Evolutionary conservation across 2,888 invertebrate species (phyloP), one percentile per base, ranked within the genome.

Genomic region (Drosophila nr. fundita): DNA sequence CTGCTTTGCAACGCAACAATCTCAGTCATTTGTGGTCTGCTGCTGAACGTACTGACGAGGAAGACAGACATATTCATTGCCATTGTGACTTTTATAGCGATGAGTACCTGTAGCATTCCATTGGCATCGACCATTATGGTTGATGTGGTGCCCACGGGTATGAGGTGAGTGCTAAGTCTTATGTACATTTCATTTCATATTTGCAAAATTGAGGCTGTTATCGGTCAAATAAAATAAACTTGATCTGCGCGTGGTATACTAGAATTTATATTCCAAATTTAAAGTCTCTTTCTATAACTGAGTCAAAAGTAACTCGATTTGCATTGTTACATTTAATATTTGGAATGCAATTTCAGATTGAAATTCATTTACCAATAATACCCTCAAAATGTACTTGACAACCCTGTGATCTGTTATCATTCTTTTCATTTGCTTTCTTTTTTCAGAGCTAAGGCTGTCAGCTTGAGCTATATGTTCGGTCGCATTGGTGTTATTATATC

Each of bases 111-210:
- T 40, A n/a, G 49, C 27, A n/a, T 75, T 6, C 6, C 70, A 2
- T 5, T 84, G 36, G 3, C 29, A 0, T 0, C 36, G 0, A 64
- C 75, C 2, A 27, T 67, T 5, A 11, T 78, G 1, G 55, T 69
- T 15, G 83, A 85, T 27, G 4, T 69, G 27, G 42, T 85, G 30
- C 84, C 86, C 15, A 86, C 84, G 3, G 34, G 70, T 21, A 8
- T 83, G 7, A 82, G 86, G 84, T 86, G 13, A 72, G 59, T 4
- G 13, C 8, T 2, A 40, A 54, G 13, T 24, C 11, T 21, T 21
- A 40, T n/a, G 2, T 4, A n/a, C 10, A 40, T 40, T 8, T n/a
- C 10, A n/a, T n/a, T 40, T 40, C n/a, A 10, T 40, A 40, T n/a
- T n/a, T 40, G 40, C 38, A 40, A 4, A 38, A n/a, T 18, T 3